Base-by-base conservation (phyloP, 2,113 vertebrate species). In the Hippocampus guttulatus region DNA sequence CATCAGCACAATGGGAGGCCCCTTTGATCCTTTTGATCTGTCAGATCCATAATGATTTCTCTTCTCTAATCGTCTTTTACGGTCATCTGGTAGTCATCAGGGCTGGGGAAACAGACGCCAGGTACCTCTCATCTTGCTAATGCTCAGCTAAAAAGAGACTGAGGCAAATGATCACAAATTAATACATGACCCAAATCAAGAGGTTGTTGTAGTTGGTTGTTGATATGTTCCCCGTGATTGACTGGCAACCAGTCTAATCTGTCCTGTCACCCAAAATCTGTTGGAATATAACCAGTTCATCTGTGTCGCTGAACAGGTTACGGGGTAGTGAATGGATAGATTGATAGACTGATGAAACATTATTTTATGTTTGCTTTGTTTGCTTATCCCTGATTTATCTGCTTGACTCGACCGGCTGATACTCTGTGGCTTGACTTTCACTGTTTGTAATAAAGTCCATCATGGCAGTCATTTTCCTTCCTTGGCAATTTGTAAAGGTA, bases 41-140 rank as follows among this genome's bases (percentile, higher is more conserved):
- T 76, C 64, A 76, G 68, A 79, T 78, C 80, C 74, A 75, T 77
- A 73, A 78, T 72, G 71, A 61, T 67, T n/a, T 68, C 27, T 64
- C 10, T 65, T 65, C 25, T 47, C 68, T 64, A 75, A 82, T 80
- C 79, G 76, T 87, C 85, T 82, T 70, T 57, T 41, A 23, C 67
- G 66, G 84, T 82, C 83, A 82, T 78, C 71, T 70, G 6, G 4
- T 45, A 58, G 63, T 23, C 68, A 69, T 77, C 74, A 67, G 47
- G 71, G 76, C 65, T 78, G 61, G 69, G 61, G 18, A 52, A 73
- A 74, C 63, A 78, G 64, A 64, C 78, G 70, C 12, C 67, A 72
- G 83, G 75, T 76, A 63, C 38, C 68, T 71, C 49, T 83, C 76
- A 78, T 84, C 83, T 69, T n/a, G 18, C 82, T 16, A 40, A 75